These are phyloP conservation scores for Tenebrosternarchus preto DNA, from an alignment of 2,113 vertebrate genomes.

Conservation along the genomic window DNA sequence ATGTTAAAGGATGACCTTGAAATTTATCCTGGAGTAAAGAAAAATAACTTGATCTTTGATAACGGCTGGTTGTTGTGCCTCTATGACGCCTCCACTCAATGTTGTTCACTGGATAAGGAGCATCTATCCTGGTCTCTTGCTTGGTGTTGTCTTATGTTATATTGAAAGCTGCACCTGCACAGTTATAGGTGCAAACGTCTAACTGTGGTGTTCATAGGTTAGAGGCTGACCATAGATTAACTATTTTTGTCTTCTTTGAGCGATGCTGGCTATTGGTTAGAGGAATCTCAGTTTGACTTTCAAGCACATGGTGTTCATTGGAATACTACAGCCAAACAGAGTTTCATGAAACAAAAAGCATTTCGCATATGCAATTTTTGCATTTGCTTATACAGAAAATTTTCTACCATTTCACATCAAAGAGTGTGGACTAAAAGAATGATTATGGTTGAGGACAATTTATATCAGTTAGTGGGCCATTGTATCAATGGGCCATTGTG, in stretches of 20 bases:
- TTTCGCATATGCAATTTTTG: background rate
- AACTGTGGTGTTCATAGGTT: background rate
- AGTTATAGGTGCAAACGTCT: background rate
- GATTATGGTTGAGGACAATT: too few species aligned
- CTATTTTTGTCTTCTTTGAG: background rate
- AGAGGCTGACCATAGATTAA: background rate
- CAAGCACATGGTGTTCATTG: background rate
- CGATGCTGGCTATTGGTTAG: background rate
- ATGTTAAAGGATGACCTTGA: too few species aligned
- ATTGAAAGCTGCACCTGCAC: background rate
- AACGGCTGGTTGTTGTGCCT: too few species aligned
- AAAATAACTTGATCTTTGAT: too few species aligned
- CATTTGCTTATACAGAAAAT: too few species aligned
- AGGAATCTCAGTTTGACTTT: background rate
- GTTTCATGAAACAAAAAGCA: slow-evolving; percentile 4
- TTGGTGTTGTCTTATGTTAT: background rate
- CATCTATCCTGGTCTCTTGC: background rate
- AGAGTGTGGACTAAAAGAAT: background rate
- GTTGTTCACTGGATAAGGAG: too few species aligned
- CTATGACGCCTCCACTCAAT: too few species aligned
- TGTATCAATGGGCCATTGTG: too few species aligned
- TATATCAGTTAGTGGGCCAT: too few species aligned
- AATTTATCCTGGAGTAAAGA: too few species aligned
- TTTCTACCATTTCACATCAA: background rate
- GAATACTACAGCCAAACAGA: background rate